Evolutionary conservation across 2,888 invertebrate genomes (phyloP), one percentile per base, ranked within the genome.

Genomic region (Campopleginae sp.): DNA sequence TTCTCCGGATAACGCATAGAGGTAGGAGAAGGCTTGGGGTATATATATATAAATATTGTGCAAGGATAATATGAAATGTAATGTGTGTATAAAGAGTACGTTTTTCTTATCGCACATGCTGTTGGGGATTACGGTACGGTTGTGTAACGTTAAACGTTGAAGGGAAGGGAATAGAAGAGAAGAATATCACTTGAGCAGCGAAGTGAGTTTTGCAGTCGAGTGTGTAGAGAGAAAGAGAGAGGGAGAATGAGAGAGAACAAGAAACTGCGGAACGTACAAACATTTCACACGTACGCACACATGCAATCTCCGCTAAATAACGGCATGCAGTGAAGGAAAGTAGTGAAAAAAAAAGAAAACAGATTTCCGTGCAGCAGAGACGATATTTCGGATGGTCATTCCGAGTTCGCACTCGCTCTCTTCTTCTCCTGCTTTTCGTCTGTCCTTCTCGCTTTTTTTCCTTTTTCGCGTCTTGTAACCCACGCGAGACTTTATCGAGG

Each of bases 41-140:
- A 72, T 65, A 33, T 63, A 33, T 63, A 14, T 44, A 23, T 23
- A 61, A 5, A 17, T 27, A 31, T 42, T 5, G 27, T 17, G 1
- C 33, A 44, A 44, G 63, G 65, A 65, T 46, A 68, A 72, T n/a
- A 44, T 27, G 44, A 54, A 38, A 51, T 74, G 80, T 74, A 81
- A 74, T 63, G 77, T 75, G 65, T 70, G 81, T 78, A 68, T 44
- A 85, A 70, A 81, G 70, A 75, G 68, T 80, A 72, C 51, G 75
- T 84, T 77, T 63, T 63, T 61, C 61, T 85, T 81, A 85, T 85
- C 84, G 77, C 63, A 63, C 80, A 80, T 44, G 61, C 84, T 74
- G 72, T 63, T 63, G 33, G 63, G 74, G 84, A 85, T 78, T 75
- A 85, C 77, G 19, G 42, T 51, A 44, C 58, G 48, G 63, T 58